Evolutionary conservation across 2,888 invertebrate species (phyloP).

Genomic region (Nephrotoma flavescens): DNA sequence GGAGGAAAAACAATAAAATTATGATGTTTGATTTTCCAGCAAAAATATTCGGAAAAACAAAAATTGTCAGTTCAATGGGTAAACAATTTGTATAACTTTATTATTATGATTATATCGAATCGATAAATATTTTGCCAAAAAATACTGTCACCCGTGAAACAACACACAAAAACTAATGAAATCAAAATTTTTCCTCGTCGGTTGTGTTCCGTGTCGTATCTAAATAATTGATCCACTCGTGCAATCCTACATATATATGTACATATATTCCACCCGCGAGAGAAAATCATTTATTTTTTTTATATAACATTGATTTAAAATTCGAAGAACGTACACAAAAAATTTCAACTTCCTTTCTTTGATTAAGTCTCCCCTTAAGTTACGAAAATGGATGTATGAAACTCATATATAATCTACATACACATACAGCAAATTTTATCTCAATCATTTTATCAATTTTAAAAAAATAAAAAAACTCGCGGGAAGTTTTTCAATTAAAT

Average conservation of each 20-base stretch:
- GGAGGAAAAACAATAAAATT: not conserved
- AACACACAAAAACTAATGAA: not conserved
- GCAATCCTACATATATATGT: not conserved
- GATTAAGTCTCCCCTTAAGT: not conserved
- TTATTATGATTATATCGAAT: not conserved
- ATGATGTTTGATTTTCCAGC: not conserved
- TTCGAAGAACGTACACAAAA: not conserved
- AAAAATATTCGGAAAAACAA: not conserved
- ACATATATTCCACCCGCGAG: not conserved
- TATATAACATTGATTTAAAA: not conserved
- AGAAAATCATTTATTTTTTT: not conserved
- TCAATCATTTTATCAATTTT: not conserved
- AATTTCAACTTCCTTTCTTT: not conserved
- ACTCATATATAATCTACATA: not conserved
- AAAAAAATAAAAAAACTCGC: not conserved
- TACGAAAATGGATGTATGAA: not conserved
- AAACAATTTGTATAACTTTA: not conserved
- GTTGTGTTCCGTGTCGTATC: not conserved
- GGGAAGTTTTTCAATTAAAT: not conserved
- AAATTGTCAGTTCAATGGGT: not conserved
- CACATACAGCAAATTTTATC: not conserved
- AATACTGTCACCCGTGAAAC: not conserved
- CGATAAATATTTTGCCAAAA: not conserved
- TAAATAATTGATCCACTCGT: not conserved
- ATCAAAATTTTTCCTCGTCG: not conserved